These are phyloP conservation scores for Drosophila oshimai DNA, from an alignment of 1,140 invertebrate species.

Conservation along the genomic window DNA sequence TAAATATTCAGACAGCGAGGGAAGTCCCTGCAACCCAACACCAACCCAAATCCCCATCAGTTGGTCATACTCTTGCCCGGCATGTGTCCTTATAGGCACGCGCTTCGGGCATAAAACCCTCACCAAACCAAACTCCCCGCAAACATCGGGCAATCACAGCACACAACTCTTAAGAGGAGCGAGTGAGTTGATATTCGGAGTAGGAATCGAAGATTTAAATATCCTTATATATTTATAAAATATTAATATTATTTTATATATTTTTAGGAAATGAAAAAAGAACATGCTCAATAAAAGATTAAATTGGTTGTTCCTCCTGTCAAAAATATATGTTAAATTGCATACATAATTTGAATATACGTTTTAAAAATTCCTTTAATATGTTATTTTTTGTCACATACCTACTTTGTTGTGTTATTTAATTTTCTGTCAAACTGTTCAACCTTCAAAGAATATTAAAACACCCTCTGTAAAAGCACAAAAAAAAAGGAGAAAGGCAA, in stretches of 20 bases:
- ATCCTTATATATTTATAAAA: neutral
- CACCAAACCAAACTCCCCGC: neutral
- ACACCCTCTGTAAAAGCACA: neutral
- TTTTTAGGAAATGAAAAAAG: too few relatives aligned
- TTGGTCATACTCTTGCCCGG: neutral
- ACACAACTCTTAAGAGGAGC: conserved; percentile 33
- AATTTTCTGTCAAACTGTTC: too few relatives aligned
- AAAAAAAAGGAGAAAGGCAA: neutral
- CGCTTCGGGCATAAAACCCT: conserved; percentile 62
- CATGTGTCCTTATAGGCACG: conserved; percentile 61
- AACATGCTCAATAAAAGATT: too few relatives aligned
- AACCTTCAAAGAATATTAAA: neutral
- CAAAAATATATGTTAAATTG: too few relatives aligned
- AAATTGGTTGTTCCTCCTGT: too few relatives aligned
- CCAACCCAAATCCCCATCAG: neutral
- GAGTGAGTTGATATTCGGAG: neutral
- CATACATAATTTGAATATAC: too few relatives aligned
- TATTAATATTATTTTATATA: too few relatives aligned
- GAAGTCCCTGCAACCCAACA: too few relatives aligned
- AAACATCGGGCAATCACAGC: conserved; percentile 51
- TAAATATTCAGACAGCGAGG: conserved; percentile 70
- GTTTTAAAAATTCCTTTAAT: too few relatives aligned
- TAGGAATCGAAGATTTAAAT: neutral
- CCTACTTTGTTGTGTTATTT: too few relatives aligned
- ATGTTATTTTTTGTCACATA: too few relatives aligned